A percentile compares a stretch with the other conserved stretches of the same genome.
These are phyloP conservation scores for Tenthredo distinguenda DNA, from an alignment of 2,888 invertebrate species.

Conservation along the genomic window DNA sequence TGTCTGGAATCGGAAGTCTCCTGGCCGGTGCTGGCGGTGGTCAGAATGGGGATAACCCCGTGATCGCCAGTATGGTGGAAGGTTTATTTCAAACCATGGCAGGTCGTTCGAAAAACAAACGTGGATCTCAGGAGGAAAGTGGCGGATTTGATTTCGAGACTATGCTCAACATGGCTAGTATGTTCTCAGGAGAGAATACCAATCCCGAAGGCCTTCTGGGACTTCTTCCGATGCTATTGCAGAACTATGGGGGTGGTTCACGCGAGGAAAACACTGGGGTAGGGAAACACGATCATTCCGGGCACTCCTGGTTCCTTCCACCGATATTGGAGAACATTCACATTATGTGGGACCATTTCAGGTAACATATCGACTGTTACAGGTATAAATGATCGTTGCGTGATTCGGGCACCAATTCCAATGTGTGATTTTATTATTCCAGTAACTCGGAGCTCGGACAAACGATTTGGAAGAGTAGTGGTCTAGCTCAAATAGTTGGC, in stretches of 20 bases:
- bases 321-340: slow-evolving; percentile 86
- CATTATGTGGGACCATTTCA: slow-evolving; percentile 88
- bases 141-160: slow-evolving; percentile 68
- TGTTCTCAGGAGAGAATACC: slow-evolving; percentile 71
- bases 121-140: slow-evolving; percentile 56
- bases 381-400: not conserved
- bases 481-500: slow-evolving; percentile 85
- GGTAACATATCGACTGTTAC: slow-evolving; percentile 59
- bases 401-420: not conserved
- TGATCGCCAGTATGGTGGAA: slow-evolving; percentile 64
- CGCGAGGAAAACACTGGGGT: slow-evolving; percentile 82
- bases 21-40: slow-evolving; percentile 63
- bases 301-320: slow-evolving; percentile 86
- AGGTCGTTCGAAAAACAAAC: slow-evolving; percentile 43
- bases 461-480: slow-evolving; percentile 86
- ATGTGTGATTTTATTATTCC: not conserved
- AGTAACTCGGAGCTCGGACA: slow-evolving; percentile 89
- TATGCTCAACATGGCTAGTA: slow-evolving; percentile 69
- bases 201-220: slow-evolving; percentile 80
- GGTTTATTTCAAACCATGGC: slow-evolving; percentile 4
- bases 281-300: slow-evolving; percentile 82
- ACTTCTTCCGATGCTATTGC: slow-evolving; percentile 85
- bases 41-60: slow-evolving; percentile 48
- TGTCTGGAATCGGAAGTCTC: slow-evolving; percentile 72
- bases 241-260: slow-evolving; percentile 82